These are phyloP conservation scores for Nannospalax galili DNA, from an alignment of 2,113 vertebrate species.

Conservation along the genomic window DNA sequence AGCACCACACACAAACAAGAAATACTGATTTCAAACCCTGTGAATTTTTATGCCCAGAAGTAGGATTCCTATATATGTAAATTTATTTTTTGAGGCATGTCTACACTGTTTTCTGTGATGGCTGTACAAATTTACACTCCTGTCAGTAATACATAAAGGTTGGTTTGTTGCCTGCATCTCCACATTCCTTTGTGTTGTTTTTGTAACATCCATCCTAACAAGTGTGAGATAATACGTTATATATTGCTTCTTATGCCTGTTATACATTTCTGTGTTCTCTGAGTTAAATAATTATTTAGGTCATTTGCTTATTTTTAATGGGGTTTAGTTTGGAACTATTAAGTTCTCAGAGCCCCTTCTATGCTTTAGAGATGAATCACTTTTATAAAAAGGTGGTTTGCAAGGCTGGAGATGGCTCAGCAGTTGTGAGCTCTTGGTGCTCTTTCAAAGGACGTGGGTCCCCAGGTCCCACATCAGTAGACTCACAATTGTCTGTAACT, in stretches of 20 bases:
- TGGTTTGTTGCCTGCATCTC: background rate
- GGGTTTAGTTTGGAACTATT: background rate
- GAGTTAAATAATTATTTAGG: background rate
- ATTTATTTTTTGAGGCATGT: background rate
- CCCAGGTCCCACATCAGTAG: background rate
- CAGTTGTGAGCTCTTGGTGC: accelerated
- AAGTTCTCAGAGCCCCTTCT: background rate
- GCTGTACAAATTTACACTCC: background rate
- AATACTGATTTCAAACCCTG: background rate
- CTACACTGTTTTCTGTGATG: background rate
- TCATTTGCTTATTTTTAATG: background rate
- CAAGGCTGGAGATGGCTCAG: background rate
- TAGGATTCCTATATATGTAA: background rate
- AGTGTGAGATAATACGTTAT: background rate
- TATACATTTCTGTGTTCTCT: background rate
- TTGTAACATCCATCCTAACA: background rate
- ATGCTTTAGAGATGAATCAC: background rate
- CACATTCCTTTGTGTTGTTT: background rate
- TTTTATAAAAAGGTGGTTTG: background rate
- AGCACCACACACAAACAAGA: background rate
- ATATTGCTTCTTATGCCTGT: background rate
- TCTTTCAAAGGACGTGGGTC: background rate
- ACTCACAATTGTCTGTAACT: background rate
- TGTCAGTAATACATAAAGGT: background rate
- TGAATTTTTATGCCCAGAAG: background rate